Evolutionary conservation across 2,113 vertebrate species (phyloP).

Genomic region (Corythaeola cristata): DNA sequence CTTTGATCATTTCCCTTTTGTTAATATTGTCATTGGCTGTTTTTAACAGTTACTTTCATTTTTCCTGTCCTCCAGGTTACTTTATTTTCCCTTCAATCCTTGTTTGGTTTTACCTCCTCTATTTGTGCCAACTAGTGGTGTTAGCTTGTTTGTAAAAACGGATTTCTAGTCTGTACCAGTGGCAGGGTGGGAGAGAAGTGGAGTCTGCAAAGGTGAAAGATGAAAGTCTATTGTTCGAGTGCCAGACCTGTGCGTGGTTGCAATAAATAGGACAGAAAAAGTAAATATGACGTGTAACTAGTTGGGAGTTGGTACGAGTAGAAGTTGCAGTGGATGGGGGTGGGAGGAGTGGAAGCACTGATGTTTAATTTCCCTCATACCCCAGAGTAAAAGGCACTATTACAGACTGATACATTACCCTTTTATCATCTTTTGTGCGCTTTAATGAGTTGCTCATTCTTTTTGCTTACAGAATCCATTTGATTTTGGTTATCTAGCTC

Average conservation of each 20-base stretch:
- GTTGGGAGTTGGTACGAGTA: background rate
- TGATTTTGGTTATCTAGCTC: slow-evolving; percentile 40
- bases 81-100: background rate
- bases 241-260: background rate
- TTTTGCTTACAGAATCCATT: background rate
- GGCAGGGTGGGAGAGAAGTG: background rate
- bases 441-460: slow-evolving; percentile 21
- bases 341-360: background rate
- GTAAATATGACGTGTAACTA: background rate
- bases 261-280: background rate
- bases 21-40: background rate
- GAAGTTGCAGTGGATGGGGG: background rate
- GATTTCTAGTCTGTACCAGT: background rate
- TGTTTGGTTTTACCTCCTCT: background rate
- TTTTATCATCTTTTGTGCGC: background rate
- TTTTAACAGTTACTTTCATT: background rate
- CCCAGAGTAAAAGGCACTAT: background rate
- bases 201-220: background rate
- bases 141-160: background rate
- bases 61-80: background rate
- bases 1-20: background rate
- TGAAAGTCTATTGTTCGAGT: background rate
- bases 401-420: background rate
- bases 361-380: background rate
- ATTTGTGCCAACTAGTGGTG: background rate